Evolutionary conservation across 2,888 invertebrate genomes (phyloP).

Genomic region (Chloroclysta siterata): DNA sequence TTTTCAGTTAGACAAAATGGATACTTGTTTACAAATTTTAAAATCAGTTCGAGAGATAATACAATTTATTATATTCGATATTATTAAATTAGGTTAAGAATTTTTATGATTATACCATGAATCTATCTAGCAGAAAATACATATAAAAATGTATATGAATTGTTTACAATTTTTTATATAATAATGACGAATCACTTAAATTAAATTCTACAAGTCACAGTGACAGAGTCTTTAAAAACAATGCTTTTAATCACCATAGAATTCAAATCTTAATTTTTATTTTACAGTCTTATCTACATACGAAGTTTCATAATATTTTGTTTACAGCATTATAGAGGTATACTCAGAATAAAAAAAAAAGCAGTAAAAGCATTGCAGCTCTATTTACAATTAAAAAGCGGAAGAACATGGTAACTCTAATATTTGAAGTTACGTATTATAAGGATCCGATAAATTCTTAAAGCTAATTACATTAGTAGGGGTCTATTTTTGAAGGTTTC

Average conservation of each 20-base stretch:
- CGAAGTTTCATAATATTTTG: conserved; percentile 25
- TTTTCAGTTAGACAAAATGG: not conserved
- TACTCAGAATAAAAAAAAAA: conserved; percentile 39
- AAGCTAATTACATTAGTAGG: conserved; percentile 59
- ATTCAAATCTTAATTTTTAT: not conserved
- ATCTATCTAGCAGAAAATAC: no score
- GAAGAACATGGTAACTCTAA: conserved; percentile 79
- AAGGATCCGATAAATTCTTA: conserved; percentile 56
- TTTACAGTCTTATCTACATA: conserved; percentile 57
- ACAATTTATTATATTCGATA: no score
- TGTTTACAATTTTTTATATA: no score
- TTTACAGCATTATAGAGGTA: not conserved
- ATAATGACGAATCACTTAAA: no score
- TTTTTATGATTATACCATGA: no score
- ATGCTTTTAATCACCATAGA: no score
- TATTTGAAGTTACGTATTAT: conserved; percentile 68
- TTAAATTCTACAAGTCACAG: no score
- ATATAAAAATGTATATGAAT: no score
- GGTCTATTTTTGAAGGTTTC: conserved; percentile 75
- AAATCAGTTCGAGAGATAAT: not conserved
- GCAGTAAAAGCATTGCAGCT: conserved; percentile 53
- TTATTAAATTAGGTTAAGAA: no score
- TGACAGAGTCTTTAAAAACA: no score
- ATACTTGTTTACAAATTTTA: not conserved
- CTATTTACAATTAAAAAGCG: conserved; percentile 73